Percentiles rank a stretch among this genome's conserved stretches.
These are phyloP conservation scores for Eurystomus glaucurus DNA, from an alignment of 2,797 vertebrate genomes.

Conservation along the genomic window DNA sequence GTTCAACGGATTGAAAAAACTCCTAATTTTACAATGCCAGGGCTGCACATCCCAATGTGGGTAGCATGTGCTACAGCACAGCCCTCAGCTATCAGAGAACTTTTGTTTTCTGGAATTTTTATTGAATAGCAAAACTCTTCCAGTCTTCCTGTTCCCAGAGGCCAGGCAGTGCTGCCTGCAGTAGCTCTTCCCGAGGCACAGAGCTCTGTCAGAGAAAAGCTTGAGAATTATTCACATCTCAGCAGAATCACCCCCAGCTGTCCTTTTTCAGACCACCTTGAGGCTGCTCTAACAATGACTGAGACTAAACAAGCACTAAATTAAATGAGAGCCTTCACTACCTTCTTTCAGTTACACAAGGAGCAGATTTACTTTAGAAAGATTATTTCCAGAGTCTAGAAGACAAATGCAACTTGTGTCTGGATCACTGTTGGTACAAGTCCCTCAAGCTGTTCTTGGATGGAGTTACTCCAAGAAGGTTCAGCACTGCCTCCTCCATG, in stretches of 20 bases:
- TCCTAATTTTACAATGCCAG: background rate
- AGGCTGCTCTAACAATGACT: background rate
- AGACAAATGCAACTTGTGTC: background rate
- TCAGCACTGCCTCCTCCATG: background rate
- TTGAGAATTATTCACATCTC: background rate
- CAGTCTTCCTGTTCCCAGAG: background rate
- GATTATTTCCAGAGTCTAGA: conserved; percentile 12
- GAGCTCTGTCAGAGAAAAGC: background rate
- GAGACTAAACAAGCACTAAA: background rate
- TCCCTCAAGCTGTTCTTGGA: conserved; percentile 54
- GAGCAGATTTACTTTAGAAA: background rate
- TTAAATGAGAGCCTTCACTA: background rate
- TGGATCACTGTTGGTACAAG: background rate
- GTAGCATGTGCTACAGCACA: background rate
- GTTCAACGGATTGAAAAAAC: background rate
- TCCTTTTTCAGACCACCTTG: background rate
- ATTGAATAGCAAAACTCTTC: background rate
- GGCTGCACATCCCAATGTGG: background rate
- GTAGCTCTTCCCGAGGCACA: fast-evolving
- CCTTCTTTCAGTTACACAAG: background rate
- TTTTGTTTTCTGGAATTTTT: background rate
- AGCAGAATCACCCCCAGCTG: background rate
- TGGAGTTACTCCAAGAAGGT: conserved; percentile 50
- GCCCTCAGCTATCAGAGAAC: background rate
- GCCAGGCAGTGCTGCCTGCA: background rate